Conservation (phyloP, 2,113 vertebrate species). For the Rhinogobius similis region DNA sequence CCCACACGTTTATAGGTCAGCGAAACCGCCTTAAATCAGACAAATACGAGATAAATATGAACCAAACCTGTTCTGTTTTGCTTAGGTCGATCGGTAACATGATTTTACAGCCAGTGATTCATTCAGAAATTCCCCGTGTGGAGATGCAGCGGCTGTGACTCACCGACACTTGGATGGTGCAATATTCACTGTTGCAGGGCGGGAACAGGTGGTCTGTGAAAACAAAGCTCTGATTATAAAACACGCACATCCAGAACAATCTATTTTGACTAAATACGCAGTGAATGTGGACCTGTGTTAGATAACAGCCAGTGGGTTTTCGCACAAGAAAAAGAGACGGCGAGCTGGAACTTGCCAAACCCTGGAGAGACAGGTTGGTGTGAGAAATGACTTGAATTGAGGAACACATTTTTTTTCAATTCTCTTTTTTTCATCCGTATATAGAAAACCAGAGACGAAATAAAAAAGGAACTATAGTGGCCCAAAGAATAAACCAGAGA, state of each 20-base stretch:
- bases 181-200: constrained; percentile 37
- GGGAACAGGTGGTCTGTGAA: constrained; percentile 33
- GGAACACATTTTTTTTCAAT: too few species aligned
- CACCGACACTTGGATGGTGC: constrained; percentile 39
- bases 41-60: neutral
- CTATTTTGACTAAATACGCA: neutral
- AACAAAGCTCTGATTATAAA: neutral
- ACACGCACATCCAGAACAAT: neutral
- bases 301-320: neutral
- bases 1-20: neutral
- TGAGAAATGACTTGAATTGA: neutral
- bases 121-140: constrained; percentile 43
- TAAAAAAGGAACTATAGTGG: too few species aligned
- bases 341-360: neutral
- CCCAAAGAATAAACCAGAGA: too few species aligned
- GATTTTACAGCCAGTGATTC: constrained; percentile 30
- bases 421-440: too few species aligned
- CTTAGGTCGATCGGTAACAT: neutral
- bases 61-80: neutral
- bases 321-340: neutral
- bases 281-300: neutral
- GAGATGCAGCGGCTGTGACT: constrained; percentile 32
- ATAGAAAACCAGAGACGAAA: too few species aligned
- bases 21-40: neutral
- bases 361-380: neutral